Evolutionary conservation across 2,797 vertebrate genomes (phyloP).

Genomic region (Bucorvus abyssinicus): DNA sequence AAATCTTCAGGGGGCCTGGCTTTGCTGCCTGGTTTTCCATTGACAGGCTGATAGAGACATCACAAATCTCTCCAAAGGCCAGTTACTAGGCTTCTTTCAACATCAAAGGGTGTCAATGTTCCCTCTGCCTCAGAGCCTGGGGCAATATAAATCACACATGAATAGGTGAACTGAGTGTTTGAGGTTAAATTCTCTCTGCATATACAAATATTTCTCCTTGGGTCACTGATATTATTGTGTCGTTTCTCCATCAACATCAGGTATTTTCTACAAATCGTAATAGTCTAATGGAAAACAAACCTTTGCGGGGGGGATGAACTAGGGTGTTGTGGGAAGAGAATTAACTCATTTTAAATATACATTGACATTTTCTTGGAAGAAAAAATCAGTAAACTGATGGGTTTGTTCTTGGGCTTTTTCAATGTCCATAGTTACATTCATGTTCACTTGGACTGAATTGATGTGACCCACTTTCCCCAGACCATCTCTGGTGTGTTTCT

Average conservation of each 20-base stretch:
- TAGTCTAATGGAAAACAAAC: background rate
- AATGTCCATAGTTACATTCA: fast-evolving
- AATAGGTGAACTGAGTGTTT: constrained; percentile 51
- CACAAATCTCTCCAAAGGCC: constrained; percentile 67
- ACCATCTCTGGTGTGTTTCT: background rate
- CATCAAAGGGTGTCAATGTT: constrained; percentile 62
- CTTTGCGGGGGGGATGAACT: background rate
- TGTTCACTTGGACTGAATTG: background rate
- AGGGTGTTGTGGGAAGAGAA: background rate
- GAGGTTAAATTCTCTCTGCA: constrained; percentile 52
- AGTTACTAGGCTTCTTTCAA: constrained; percentile 52
- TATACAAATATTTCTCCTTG: constrained; percentile 55
- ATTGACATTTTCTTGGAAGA: background rate
- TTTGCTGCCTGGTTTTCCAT: constrained; percentile 54
- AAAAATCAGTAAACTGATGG: background rate
- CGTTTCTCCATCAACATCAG: constrained; percentile 23
- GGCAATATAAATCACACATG: constrained; percentile 45
- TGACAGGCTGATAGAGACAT: constrained; percentile 66
- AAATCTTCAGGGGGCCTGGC: constrained; percentile 40
- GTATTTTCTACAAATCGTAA: background rate
- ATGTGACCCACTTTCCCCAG: background rate
- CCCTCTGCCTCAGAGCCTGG: constrained; percentile 44
- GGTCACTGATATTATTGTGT: background rate
- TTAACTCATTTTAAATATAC: background rate
- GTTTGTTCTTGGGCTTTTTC: background rate